Percentiles rank a stretch among this genome's conserved stretches.
Evolutionary conservation across 2,797 vertebrate genomes (phyloP).

Genomic region (Falco cherrug): DNA sequence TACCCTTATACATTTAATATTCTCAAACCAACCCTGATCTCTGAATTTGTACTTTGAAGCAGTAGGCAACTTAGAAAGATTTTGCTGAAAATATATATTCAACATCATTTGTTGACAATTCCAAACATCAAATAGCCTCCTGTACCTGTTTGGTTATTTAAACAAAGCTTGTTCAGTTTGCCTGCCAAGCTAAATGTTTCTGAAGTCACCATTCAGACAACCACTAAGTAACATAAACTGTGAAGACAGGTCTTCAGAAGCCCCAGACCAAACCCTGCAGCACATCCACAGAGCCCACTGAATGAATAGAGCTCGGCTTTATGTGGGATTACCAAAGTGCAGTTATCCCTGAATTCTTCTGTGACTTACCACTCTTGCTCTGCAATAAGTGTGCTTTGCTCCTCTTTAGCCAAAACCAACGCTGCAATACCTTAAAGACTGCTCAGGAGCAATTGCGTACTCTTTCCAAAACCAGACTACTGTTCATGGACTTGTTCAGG

Average conservation of each 20-base stretch:
- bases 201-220: conserved; percentile 10
- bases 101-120: neutral
- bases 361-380: neutral
- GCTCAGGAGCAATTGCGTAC: neutral
- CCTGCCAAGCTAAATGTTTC: conserved; percentile 33
- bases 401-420: neutral
- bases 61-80: neutral
- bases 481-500: neutral
- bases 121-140: neutral
- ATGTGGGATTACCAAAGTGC: neutral
- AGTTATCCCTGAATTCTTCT: conserved; percentile 8
- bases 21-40: neutral
- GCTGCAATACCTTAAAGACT: neutral
- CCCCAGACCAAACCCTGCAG: neutral
- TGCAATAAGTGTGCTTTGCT: neutral
- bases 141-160: conserved; percentile 30
- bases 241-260: conserved; percentile 9
- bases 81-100: neutral
- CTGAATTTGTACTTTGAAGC: neutral
- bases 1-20: neutral
- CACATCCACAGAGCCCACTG: neutral
- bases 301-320: neutral
- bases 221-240: neutral
- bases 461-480: neutral
- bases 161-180: conserved; percentile 19